Percentiles rank a stretch among this genome's conserved stretches.
Evolutionary conservation across 2,888 invertebrate species (phyloP).

Genomic region (Thumatha senex): DNA sequence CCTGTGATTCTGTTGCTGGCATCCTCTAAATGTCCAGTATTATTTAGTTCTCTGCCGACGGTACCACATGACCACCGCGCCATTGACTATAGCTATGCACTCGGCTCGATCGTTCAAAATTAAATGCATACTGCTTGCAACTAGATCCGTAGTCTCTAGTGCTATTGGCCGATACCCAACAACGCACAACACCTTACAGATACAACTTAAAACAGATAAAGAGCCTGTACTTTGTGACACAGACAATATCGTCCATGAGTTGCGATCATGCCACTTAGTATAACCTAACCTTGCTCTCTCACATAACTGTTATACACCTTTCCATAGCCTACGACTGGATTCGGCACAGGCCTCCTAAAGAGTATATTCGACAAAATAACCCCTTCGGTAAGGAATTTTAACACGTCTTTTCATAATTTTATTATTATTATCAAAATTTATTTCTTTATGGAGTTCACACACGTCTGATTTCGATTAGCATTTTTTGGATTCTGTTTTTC

Average conservation of each 20-base stretch:
- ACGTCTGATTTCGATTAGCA: slow-evolving; percentile 62
- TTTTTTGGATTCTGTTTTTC: slow-evolving; percentile 56
- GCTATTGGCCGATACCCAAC: slow-evolving; percentile 81
- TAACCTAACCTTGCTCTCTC: slow-evolving; percentile 78
- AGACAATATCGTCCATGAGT: slow-evolving; percentile 74
- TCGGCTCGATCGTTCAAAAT: slow-evolving; percentile 80
- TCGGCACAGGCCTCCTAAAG: slow-evolving; percentile 84
- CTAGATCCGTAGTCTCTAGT: slow-evolving; percentile 81
- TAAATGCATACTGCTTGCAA: slow-evolving; percentile 82
- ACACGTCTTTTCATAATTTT: slow-evolving; percentile 79
- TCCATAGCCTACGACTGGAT: slow-evolving; percentile 83
- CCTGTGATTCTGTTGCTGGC: slow-evolving; percentile 81
- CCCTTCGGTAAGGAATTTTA: slow-evolving; percentile 84
- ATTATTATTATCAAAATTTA: slow-evolving; percentile 61
- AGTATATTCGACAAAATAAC: slow-evolving; percentile 85
- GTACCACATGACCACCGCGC: slow-evolving; percentile 74
- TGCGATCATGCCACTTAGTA: slow-evolving; percentile 72
- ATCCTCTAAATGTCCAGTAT: slow-evolving; percentile 73
- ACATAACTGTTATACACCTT: slow-evolving; percentile 83
- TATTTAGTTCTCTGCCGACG: slow-evolving; percentile 69
- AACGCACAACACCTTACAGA: slow-evolving; percentile 80
- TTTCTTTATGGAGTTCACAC: slow-evolving; percentile 65
- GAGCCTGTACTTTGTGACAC: slow-evolving; percentile 84
- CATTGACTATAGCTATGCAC: slow-evolving; percentile 78
- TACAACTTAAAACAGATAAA: slow-evolving; percentile 78